Base-by-base conservation (phyloP, 2,113 vertebrate species). In the Cyanoderma ruficeps region DNA sequence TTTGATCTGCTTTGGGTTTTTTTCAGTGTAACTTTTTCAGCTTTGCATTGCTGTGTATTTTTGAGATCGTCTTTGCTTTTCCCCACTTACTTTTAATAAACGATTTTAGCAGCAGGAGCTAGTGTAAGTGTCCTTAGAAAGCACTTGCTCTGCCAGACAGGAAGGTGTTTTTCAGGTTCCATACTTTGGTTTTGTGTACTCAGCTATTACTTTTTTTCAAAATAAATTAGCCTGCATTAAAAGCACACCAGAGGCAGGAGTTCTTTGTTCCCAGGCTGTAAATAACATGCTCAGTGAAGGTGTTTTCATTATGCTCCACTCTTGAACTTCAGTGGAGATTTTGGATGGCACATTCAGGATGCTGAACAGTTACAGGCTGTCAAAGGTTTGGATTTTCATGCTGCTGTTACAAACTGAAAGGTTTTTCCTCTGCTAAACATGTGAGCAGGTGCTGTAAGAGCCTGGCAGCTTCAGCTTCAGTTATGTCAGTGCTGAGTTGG, bases 191-290 rank as follows among this genome's bases (percentile, higher is more conserved):
- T 96, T 95, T 76, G 11, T 39, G 11, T 92, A 42, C 72, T 89
- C 94, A 81, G 67, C 91, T 81, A 76, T 47, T 88, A 41, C 25
- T 86, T 83, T 65, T 65, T 72, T 95, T 56, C 87, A 50, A 69
- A 87, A 84, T 96, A 75, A 93, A 95, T 92, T 76, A 83, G 64
- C 25, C 71, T 86, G 39, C 39, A 59, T 95, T 95, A 47, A 69
- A 83, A 70, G 56, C n/a, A 0, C 52, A 63, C 67, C 0, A 0
- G 82, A 86, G 68, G 63, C 82, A 83, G 72, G 72, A 72, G 79
- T 83, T 95, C 72, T 68, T 89, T 91, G 57, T 96, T 94, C 84
- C 50, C 78, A 84, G 63, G n/a, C 56, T 94, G 82, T 31, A 70
- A 83, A 57, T 79, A 72, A 53, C 18, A 4, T 21, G 33, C 28